Percentiles rank a stretch among this genome's conserved stretches.
phyloP scores from a whole-genome alignment of 1,140 invertebrate genomes.

The Catajapyx aquilonaris region DNA sequence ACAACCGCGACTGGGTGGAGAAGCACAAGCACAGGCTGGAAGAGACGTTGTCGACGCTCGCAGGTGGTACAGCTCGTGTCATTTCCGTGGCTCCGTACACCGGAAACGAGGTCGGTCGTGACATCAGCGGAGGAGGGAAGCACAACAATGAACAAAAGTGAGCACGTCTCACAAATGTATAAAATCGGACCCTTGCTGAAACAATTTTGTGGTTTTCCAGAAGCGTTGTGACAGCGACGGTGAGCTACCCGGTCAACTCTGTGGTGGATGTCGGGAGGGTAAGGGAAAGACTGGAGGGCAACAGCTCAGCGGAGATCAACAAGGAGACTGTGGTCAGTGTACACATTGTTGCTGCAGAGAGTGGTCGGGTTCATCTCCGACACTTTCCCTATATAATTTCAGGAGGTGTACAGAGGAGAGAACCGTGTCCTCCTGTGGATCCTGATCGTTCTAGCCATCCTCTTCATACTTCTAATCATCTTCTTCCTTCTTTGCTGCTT shows the following conservation, averaged over 20 bases:
- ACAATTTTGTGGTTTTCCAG: conserved; percentile 23
- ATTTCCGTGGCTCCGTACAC: conserved; percentile 45
- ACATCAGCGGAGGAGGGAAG: background rate
- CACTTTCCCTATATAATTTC: conserved; percentile 16
- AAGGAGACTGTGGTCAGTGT: conserved; percentile 18
- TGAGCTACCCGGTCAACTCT: conserved; percentile 36
- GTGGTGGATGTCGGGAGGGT: conserved; percentile 44
- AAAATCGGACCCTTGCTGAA: no score
- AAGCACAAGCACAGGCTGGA: conserved; percentile 45
- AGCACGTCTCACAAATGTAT: background rate
- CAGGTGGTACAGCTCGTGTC: conserved; percentile 50
- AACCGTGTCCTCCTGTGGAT: conserved; percentile 51
- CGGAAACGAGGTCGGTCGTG: conserved; percentile 20
- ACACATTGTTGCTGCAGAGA: conserved; percentile 6
- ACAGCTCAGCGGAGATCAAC: conserved; percentile 17
- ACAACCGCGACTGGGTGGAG: conserved; percentile 24
- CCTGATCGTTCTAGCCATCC: conserved; percentile 43
- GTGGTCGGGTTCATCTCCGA: background rate
- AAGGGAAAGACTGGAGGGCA: conserved; percentile 32
- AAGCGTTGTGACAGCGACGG: conserved; percentile 50
- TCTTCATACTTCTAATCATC: conserved; percentile 45
- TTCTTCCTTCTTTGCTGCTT: conserved; percentile 54
- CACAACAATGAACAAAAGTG: background rate
- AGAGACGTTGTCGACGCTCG: conserved; percentile 45
- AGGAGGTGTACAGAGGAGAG: conserved; percentile 45